phyloP scores from a whole-genome alignment of 2,888 invertebrate genomes.

The Brachypterus glaber region DNA sequence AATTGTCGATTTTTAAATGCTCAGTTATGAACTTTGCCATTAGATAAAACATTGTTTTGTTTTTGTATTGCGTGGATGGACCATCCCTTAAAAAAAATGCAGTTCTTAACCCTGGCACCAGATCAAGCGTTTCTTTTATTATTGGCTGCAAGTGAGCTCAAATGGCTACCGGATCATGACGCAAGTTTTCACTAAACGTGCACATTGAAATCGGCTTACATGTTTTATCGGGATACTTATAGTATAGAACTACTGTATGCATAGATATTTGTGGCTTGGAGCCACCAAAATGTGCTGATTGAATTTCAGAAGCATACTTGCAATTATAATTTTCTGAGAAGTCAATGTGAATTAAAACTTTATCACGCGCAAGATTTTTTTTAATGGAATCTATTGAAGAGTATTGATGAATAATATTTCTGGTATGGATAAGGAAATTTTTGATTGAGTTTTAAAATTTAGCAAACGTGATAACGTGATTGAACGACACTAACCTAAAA shows the following conservation, averaged over 20 bases:
- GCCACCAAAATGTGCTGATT: slow-evolving; percentile 12
- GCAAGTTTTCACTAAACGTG: slow-evolving; percentile 4
- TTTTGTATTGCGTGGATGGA: slow-evolving; percentile 12
- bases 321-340: slow-evolving; percentile 10
- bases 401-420: slow-evolving; percentile 12
- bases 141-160: slow-evolving; percentile 10
- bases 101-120: slow-evolving; percentile 8
- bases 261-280: slow-evolving; percentile 10
- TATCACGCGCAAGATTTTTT: slow-evolving; percentile 1
- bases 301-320: slow-evolving; percentile 9
- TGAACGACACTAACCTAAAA: too few relatives aligned
- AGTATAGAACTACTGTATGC: slow-evolving; percentile 10
- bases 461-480: too few relatives aligned
- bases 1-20: not conserved
- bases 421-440: slow-evolving; percentile 6
- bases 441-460: too few relatives aligned
- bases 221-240: too few relatives aligned
- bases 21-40: slow-evolving; percentile 5
- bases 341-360: slow-evolving; percentile 10
- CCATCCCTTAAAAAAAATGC: slow-evolving; percentile 9
- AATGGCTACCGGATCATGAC: slow-evolving; percentile 11
- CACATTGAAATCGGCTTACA: slow-evolving; percentile 3
- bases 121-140: slow-evolving; percentile 1
- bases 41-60: slow-evolving; percentile 11
- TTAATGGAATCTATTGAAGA: slow-evolving; percentile 2